phyloP scores from a whole-genome alignment of 2,888 invertebrate species.

The Dryomyza anilis region DNA sequence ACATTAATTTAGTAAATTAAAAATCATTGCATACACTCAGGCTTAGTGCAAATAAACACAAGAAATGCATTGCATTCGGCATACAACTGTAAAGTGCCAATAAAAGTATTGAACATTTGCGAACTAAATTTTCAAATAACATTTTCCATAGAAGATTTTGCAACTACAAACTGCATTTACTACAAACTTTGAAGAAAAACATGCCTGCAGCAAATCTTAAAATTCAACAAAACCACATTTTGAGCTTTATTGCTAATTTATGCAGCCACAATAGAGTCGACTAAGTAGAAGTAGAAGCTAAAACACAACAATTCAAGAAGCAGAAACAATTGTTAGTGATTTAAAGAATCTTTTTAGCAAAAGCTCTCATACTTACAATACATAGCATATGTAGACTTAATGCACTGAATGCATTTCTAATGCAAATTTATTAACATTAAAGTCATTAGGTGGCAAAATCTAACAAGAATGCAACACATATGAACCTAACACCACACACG shows the following conservation, averaged over 20 bases:
- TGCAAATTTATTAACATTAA: conserved; percentile 23
- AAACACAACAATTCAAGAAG: background rate
- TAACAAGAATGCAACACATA: too few species aligned
- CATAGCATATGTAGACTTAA: background rate
- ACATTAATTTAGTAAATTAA: background rate
- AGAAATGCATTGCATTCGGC: too few species aligned
- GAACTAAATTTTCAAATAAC: too few species aligned
- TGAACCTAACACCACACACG: too few species aligned
- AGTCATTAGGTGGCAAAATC: conserved; percentile 22
- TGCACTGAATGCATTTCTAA: conserved; percentile 5
- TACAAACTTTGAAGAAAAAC: too few species aligned
- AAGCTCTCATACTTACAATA: conserved; percentile 4
- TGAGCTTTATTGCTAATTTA: background rate
- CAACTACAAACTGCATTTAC: too few species aligned
- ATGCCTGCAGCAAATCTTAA: too few species aligned
- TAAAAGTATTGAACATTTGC: too few species aligned
- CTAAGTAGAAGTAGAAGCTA: background rate
- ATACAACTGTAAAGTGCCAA: too few species aligned
- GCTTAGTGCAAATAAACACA: too few species aligned
- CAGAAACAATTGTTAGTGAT: background rate
- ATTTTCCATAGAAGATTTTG: too few species aligned
- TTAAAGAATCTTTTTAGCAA: background rate
- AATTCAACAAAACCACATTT: background rate
- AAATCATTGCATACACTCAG: background rate
- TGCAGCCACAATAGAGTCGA: background rate